Base-by-base conservation (phyloP, 37 sponge, comb jelly and placozoan genomes). In the Haliclona indistincta region DNA sequence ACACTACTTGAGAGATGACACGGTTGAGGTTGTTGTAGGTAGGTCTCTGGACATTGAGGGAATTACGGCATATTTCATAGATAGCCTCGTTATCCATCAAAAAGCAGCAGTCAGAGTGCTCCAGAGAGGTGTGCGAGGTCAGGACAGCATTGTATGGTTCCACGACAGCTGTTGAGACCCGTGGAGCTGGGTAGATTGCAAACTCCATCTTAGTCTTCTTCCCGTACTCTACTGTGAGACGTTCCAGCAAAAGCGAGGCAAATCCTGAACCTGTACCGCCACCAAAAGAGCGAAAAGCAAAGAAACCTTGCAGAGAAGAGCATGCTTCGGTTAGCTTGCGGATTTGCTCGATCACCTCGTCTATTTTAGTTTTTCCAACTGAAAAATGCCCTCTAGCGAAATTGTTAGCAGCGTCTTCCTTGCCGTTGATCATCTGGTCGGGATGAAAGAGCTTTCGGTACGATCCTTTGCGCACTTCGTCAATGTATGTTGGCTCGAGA, bases 71-170 rank as follows among this genome's bases (percentile, higher is more conserved):
- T 74, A 97, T 93, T 67, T 97, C 94, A 70, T 97, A 97, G 55
- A 93, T 88, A 63, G 97, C 97, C 64, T 97, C 97, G 66, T 97
- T 97, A 82, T 97, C 97, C 38, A 97, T 95, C 97, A 97, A 93
- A 87, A 97, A 97, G 45, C 92, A 89, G 67, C 97, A 97, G 76
- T 97, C 97, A 3, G 94, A 94, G 89, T 97, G 97, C 78, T 97
- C 97, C 73, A 97, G 79, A 20, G 97, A 94, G 54, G 97, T 91
- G 73, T 97, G 97, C 6, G 97, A 91, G 47, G 97, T 97, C 32
- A 97, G 84, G 84, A 97, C 91, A 52, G 97, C 87, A 89, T 97
- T 97, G 87, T 97, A 97, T 5, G 97, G 97, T 67, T 97, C 97
- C 51, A 97, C 97, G 4, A 97, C 94, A 63, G 97, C 97, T 25